Percentiles rank a stretch among this genome's conserved stretches.
Evolutionary conservation across 2,888 invertebrate species (phyloP).

Genomic region (Cantharis rufa): DNA sequence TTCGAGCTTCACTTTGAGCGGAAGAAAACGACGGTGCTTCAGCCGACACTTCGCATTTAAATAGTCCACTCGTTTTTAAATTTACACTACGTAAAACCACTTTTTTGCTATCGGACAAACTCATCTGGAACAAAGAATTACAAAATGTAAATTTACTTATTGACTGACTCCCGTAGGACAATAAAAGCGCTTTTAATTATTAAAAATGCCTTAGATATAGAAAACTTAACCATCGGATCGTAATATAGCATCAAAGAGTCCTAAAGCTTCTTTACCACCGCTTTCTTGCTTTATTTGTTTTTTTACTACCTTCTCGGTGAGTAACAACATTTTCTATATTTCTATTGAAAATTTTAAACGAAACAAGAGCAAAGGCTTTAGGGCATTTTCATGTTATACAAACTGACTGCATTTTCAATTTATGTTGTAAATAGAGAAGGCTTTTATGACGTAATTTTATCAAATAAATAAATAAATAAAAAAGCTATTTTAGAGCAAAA

Average conservation of each 20-base stretch:
- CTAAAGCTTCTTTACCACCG: not conserved
- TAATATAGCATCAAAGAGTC: not conserved
- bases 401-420: not conserved
- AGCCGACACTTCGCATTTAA: conserved; percentile 78
- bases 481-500: not conserved
- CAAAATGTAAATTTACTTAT: not conserved
- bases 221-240: not conserved
- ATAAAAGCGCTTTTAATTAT: not conserved
- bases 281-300: not conserved
- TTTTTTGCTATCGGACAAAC: conserved; percentile 69
- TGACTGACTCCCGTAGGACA: not conserved
- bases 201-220: not conserved
- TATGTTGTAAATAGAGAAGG: not conserved
- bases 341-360: not conserved
- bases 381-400: not conserved
- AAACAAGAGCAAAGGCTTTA: not conserved
- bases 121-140: conserved; percentile 59
- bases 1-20: conserved; percentile 72
- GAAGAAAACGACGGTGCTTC: conserved; percentile 79
- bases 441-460: not conserved
- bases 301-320: not conserved
- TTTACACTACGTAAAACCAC: conserved; percentile 70
- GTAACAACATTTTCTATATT: not conserved
- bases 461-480: not conserved
- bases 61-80: conserved; percentile 72